Base-by-base conservation (phyloP, 2,113 vertebrate species). In the Parus major region DNA sequence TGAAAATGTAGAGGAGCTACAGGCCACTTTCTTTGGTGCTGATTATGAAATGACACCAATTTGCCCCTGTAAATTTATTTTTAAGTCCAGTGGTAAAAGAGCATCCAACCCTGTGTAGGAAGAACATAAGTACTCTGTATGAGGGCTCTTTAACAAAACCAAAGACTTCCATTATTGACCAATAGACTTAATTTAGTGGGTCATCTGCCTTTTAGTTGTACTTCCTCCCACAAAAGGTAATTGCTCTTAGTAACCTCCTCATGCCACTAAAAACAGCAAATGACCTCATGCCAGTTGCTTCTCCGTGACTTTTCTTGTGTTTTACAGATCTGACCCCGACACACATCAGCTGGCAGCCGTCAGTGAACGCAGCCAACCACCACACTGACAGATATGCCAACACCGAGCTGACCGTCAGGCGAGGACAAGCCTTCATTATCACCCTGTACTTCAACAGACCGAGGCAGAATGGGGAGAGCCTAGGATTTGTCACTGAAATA, bases 401-500 rank as follows among this genome's bases (percentile, higher is more conserved):
- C 92, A 63, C 69, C 0, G 95, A 98, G 82, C 52, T 98, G 89
- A 96, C 93, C 7, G 87, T 98, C 56, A 97, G 98, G 82, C 90
- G 98, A 29, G 98, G 98, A 60, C 97, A 98, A 65, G 5, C 18
- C 42, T 98, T 98, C 81, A 28, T 1, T 1, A 71, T 98, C n/a
- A 93, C 66, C 3, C 63, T 98, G 56, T 94, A 96, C 80, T 96
- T 98, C 56, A 98, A 90, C 69, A 90, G 96, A 24, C 19, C 73
- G 4, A 84, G 65, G 59, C 90, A 97, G 46, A 21, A 35, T 1
- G 86, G 90, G n/a, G 98, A 98, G 82, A 92, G 61, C 41, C 47
- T 98, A 8, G 84, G 88, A 35, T 98, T 98, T 88, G 88, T 97
- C 5, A 97, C 96, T 55, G 97, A 98, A 92, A 98, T 97, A 90